Percentiles rank a stretch among this genome's conserved stretches.
phyloP scores from a whole-genome alignment of 2,888 invertebrate genomes.

The Cinara cedri region DNA sequence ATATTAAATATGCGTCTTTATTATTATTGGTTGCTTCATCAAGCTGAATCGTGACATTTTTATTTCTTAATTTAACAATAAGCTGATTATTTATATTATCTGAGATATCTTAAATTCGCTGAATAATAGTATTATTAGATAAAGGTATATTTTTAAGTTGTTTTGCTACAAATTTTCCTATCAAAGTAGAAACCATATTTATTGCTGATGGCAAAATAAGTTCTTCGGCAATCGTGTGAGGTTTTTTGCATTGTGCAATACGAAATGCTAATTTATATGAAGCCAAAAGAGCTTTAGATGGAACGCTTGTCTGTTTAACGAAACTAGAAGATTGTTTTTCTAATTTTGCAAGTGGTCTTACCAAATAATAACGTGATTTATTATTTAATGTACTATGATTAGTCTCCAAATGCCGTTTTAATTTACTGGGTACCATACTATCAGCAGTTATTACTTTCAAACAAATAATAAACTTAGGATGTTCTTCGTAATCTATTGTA shows the following conservation, averaged over 20 bases:
- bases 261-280: too few species aligned
- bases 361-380: slow-evolving; percentile 36
- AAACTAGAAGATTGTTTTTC: too few species aligned
- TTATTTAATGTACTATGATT: slow-evolving; percentile 57
- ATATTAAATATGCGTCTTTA: slow-evolving; percentile 23
- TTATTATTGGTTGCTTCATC: not conserved
- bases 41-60: too few species aligned
- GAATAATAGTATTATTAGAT: slow-evolving; percentile 59
- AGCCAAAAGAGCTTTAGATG: too few species aligned
- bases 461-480: slow-evolving; percentile 46
- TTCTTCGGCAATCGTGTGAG: too few species aligned
- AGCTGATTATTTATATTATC: slow-evolving; percentile 38
- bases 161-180: slow-evolving; percentile 41
- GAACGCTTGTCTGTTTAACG: too few species aligned
- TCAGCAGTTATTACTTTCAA: slow-evolving; percentile 54
- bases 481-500: slow-evolving; percentile 40
- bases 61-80: not conserved
- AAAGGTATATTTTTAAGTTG: slow-evolving; percentile 58
- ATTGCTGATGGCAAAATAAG: too few species aligned
- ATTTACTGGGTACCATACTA: slow-evolving; percentile 58
- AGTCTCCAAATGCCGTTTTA: slow-evolving; percentile 58
- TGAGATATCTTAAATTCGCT: slow-evolving; percentile 59
- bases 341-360: slow-evolving; percentile 17
- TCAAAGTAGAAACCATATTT: too few species aligned
- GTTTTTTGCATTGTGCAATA: too few species aligned